Base-by-base conservation (phyloP, 2,888 invertebrate species). In the Drymonia ruficornis region DNA sequence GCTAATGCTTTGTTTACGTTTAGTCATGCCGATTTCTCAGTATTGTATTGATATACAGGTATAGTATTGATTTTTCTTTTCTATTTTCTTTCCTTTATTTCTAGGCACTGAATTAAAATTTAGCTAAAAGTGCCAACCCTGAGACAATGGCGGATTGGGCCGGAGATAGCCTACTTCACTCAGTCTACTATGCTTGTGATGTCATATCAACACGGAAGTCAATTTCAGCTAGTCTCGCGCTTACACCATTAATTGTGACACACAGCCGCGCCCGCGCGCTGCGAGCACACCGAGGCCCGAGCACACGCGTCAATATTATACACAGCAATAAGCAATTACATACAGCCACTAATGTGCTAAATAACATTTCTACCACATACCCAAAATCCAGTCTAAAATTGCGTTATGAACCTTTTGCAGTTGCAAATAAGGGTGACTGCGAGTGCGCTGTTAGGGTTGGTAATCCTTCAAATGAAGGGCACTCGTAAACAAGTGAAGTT, bases 401-500 rank as follows among this genome's bases (percentile, higher is more conserved):
- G 42, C 8, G 48, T 34, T 29, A n/a, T 52, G 28, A 34, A 38
- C 46, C 40, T 49, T 56, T 43, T 23, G 12, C 11, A 0, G 11
- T 29, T 31, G 2, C 0, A 0, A 0, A n/a, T 65, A 65, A 55
- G 52, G 50, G 43, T 12, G 43, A 2, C 36, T 38, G 23, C 46
- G 45, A 12, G 7, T 40, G 36, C 8, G 13, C 29, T 28, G 43
- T 38, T 15, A 40, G 29, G 11, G 38, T 13, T 23, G 48, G 57
- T 44, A 34, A 58, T 66, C 59, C 63, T 62, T 61, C 59, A 76
- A 66, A 65, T 57, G 67, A 64, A 63, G 69, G 59, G 55, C 53
- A 49, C 53, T 67, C 68, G 65, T 65, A 64, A 66, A 70, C 65
- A 61, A 59, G 53, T 40, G 53, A 56, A 66, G 61, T 62, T 53